Evolutionary conservation across 2,113 vertebrate genomes (phyloP), one percentile per base, ranked within the genome.

Genomic region (Phyllostomus discolor): DNA sequence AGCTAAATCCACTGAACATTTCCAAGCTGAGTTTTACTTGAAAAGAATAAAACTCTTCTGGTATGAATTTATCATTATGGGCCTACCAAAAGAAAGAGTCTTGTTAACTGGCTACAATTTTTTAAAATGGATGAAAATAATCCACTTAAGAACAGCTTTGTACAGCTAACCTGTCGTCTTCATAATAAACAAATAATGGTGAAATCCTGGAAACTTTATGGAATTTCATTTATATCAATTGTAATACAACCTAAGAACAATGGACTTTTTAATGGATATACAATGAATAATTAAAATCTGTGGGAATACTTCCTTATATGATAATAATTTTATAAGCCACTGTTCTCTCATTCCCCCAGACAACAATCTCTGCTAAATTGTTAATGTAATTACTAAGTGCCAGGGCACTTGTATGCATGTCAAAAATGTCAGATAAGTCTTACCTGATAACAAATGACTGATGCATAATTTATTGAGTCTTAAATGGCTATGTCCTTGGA

Each of bases 1-100:
- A 98, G 97, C 99, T 99, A 99, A 99, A 99, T 98, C 98, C 98
- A 98, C 98, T 97, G 97, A 98, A 99, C 95, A 97, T 97, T 97
- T 98, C 97, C 96, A 98, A 97, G 28, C 84, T 97, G 97, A 97
- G 97, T 98, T 98, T 98, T 97, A 97, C 95, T 97, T 98, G 98
- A 96, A 98, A 98, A 98, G 98, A 99, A 99, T 98, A 98, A 99
- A 99, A 98, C 96, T 98, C 98, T 54, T 81, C 85, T 93, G 73
- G 69, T 28, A 89, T 70, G 72, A 97, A 97, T 98, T 95, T 96
- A 97, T 98, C 90, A 90, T 85, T 67, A 81, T 10, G 0, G 52
- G 8, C 67, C 66, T 78, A 97, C 75, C 3, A 24, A 92, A 93
- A 98, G 94, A 96, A 11, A 97, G 95, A 97, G 83, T 50, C 92